Evolutionary conservation across 2,888 invertebrate genomes (phyloP), one percentile per base, ranked within the genome.

Genomic region (Drosophila birchii): DNA sequence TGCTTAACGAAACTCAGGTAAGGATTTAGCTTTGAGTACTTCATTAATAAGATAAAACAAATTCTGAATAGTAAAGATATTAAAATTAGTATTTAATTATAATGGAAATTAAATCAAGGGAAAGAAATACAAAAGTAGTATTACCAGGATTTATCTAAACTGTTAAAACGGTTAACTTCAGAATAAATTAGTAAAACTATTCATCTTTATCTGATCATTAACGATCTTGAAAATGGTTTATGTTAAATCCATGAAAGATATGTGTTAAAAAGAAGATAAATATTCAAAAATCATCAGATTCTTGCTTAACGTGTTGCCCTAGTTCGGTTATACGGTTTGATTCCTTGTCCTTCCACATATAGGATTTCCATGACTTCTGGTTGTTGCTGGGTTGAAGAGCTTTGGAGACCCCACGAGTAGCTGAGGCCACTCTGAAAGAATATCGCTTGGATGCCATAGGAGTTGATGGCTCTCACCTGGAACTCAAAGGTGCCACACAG

Each of bases 1-100:
- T 98, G 91, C 95, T 99, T 59, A 99, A 99, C 93, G 99, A 99
- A 93, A 98, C 99, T 2, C 99, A 99, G 94, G 93, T 93, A 80
- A 79, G 82, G 59, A 36, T 32, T 5, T 2, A n/a, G 7, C 6
- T 41, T 4, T 47, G 41, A 41, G 7, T 49, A 14, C 8, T 11
- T n/a, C 23, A 14, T 23, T 12, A 8, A 32, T 32, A 20, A 14
- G 18, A 20, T 14, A 0, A 12, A 5, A n/a, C 2, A 43, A 20
- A 43, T 43, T 1, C 3, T 14, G 14, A 3, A 44, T 14, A 20
- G 4, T 8, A 44, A 23, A 20, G 20, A 12, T 1, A 18, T 18
- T 41, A 1, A 11, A 41, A 41, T 18, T 12, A 7, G 7, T 43
- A 14, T 20, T 20, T 43, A 14, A 14, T 29, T 3, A 0, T 23